Evolutionary conservation across 2,888 invertebrate genomes (phyloP).

Genomic region (Pachymerium ferrugineum): DNA sequence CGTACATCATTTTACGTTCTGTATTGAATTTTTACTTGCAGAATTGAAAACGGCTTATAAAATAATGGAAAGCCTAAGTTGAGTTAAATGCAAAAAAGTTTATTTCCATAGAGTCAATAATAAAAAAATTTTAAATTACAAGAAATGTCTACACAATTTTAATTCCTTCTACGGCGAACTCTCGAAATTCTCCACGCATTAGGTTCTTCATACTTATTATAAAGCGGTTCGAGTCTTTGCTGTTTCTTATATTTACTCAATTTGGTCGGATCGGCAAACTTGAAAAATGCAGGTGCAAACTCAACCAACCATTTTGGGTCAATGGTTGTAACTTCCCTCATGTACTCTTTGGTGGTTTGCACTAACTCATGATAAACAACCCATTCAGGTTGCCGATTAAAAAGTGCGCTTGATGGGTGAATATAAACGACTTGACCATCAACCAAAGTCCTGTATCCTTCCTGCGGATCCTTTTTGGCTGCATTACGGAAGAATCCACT

Average conservation of each 20-base stretch:
- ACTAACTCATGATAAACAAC: constrained; percentile 98
- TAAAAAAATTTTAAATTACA: neutral
- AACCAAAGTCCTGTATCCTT: constrained; percentile 89
- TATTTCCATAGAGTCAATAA: neutral
- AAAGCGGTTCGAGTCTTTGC: constrained; percentile 92
- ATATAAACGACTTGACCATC: constrained; percentile 98
- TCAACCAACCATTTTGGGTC: constrained; percentile 99
- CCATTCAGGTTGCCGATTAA: constrained; percentile 99
- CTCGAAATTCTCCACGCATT: constrained; percentile 98
- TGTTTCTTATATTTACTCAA: constrained; percentile 98
- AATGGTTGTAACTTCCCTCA: constrained; percentile 95
- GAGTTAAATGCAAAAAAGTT: neutral
- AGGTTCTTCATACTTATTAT: constrained; percentile 98
- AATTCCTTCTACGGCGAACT: constrained; percentile 80
- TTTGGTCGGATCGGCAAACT: constrained; percentile 97
- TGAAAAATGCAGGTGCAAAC: constrained; percentile 98
- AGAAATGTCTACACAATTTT: constrained; percentile 43
- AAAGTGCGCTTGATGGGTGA: constrained; percentile 95
- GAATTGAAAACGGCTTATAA: constrained; percentile 32
- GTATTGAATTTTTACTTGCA: neutral
- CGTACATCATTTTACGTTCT: neutral
- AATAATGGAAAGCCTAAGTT: constrained; percentile 23
- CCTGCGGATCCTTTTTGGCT: constrained; percentile 98
- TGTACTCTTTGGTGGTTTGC: constrained; percentile 97
- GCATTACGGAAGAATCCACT: constrained; percentile 97